phyloP scores from a whole-genome alignment of 2,113 vertebrate genomes.

The Pygathrix nemaeus region DNA sequence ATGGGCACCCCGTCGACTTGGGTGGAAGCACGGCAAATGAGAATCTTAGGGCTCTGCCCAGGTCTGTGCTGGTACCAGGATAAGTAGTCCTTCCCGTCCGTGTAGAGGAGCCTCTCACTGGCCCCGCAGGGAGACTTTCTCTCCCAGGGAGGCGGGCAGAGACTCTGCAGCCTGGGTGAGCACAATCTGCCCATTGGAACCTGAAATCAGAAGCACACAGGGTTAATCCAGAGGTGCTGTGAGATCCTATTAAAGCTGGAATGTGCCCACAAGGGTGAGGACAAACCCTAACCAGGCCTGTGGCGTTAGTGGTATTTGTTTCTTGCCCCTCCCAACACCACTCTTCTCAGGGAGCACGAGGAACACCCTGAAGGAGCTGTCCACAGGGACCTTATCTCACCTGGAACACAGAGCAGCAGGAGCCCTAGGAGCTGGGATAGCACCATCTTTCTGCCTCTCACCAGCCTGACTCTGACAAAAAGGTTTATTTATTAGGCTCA shows the following conservation, averaged over 20 bases:
- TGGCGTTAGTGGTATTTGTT: neutral
- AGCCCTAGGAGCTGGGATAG: neutral
- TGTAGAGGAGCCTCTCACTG: neutral
- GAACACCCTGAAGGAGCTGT: accelerated
- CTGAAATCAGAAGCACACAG: neutral
- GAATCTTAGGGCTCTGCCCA: neutral
- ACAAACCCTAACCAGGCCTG: neutral
- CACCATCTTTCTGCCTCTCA: neutral
- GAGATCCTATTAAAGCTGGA: neutral
- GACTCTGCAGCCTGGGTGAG: neutral
- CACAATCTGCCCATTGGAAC: neutral
- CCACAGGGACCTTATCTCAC: neutral
- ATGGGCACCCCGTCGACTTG: accelerated
- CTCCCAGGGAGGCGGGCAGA: neutral
- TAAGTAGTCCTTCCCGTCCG: neutral
- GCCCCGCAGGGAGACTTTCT: neutral
- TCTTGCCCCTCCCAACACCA: neutral
- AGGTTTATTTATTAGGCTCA: neutral
- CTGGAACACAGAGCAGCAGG: neutral
- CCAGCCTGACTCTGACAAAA: neutral
- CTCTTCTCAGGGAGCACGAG: neutral
- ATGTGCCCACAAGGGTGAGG: neutral
- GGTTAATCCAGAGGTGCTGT: neutral
- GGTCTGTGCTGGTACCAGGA: neutral
- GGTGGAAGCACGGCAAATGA: neutral